Base-by-base conservation (phyloP, 2,888 invertebrate species). In the Metacarcinus magister region DNA sequence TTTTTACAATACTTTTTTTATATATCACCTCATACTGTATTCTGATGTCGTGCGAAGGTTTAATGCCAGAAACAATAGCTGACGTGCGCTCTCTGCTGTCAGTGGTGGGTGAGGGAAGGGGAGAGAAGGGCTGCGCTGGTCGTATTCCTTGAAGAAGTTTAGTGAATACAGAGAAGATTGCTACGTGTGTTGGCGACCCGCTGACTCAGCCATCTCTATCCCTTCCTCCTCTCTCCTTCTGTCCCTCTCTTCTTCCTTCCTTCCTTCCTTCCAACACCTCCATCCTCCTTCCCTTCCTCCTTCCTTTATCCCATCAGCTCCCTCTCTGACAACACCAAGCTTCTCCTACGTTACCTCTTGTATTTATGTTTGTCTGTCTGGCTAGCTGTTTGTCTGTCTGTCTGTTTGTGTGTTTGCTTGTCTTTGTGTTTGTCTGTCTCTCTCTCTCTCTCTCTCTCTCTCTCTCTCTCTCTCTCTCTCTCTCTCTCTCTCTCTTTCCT, bases 51-150 rank as follows among this genome's bases (percentile, higher is more conserved):
- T 32, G 2, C 2, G 23, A 32, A 82, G 82, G 82, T 32, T 32
- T 82, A 28, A 32, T 82, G 82, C 32, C 82, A 82, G 32, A 82
- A 82, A 82, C 82, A 82, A 82, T 82, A 82, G 82, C 82, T 82
- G 82, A 82, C 82, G 32, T 32, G 82, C 7, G 82, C 82, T 8
- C 32, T 28, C 32, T 7, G 32, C 10, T 32, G 28, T 10, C 28
- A 10, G 82, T 32, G 32, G 82, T 10, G 28, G 82, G 32, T 82
- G 82, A 67, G 10, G 82, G 32, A 82, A 82, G 82, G 82, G 82
- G 13, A n/a, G 82, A 28, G 32, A 82, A 82, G 82, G 32, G 67
- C 67, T 67, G 67, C 8, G 67, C 67, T 67, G 67, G 67, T 82
- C 82, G 2, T 82, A 82, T 32, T 23, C 82, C 82, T 82, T 32